Percentiles rank a stretch among this genome's conserved stretches.
Conservation (phyloP, 1,140 invertebrate genomes). For the Caenorhabditis inopinata region DNA sequence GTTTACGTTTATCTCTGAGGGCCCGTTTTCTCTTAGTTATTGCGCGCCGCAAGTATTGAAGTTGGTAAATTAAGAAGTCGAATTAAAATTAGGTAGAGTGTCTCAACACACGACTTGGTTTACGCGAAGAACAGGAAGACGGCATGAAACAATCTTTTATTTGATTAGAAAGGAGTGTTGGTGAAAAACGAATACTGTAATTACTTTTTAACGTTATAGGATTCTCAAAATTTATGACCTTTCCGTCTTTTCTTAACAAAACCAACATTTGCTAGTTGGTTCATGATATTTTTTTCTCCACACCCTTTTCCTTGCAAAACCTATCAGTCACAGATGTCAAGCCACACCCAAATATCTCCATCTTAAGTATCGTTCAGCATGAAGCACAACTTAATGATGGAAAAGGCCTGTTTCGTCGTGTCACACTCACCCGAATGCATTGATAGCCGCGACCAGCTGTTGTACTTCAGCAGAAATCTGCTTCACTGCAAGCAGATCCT, state of each 20-base stretch:
- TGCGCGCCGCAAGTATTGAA: not conserved
- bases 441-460: conserved; percentile 21
- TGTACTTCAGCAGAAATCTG: conserved; percentile 19
- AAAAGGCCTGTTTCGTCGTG: not conserved
- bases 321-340: conserved; percentile 30
- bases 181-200: not conserved
- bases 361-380: not conserved
- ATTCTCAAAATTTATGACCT: conserved; percentile 23
- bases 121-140: not conserved
- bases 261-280: conserved; percentile 21
- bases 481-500: conserved; percentile 9
- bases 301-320: not conserved
- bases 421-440: conserved; percentile 15
- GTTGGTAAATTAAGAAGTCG: not conserved
- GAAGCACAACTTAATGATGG: conserved; percentile 8
- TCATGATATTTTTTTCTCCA: conserved; percentile 12
- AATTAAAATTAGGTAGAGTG: not conserved
- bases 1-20: conserved; percentile 5
- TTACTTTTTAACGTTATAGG: not conserved
- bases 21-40: not conserved
- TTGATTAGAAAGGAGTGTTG: conserved; percentile 12
- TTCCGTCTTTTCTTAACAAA: not conserved
- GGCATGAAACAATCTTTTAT: too few species aligned
- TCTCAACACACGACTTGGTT: not conserved
- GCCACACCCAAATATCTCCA: not conserved